phyloP scores from a whole-genome alignment of 2,113 vertebrate genomes.

The Zootoca vivipara region DNA sequence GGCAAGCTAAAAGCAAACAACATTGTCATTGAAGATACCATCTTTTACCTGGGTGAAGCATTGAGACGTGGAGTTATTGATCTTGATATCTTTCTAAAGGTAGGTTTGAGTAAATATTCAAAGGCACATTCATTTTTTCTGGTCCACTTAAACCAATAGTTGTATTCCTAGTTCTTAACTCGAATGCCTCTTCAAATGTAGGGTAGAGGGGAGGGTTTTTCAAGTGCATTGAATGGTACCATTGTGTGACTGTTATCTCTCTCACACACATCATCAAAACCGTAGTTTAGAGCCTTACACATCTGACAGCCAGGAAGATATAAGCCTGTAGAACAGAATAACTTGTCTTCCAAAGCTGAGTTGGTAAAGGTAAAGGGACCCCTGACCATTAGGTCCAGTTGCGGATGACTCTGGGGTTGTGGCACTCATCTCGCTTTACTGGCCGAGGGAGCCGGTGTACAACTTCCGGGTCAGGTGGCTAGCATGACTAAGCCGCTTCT shows the following conservation, averaged over 20 bases:
- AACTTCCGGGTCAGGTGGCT: too few relatives aligned
- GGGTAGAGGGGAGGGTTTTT: neutral
- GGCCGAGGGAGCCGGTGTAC: too few relatives aligned
- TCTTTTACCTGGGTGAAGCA: constrained; percentile 98
- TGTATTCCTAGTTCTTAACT: neutral
- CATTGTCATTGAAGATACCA: constrained; percentile 97
- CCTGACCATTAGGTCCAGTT: too few relatives aligned
- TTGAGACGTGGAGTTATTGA: constrained; percentile 95
- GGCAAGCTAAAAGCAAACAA: neutral
- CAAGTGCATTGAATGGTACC: too few relatives aligned
- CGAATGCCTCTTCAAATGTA: neutral
- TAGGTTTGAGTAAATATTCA: constrained; percentile 59
- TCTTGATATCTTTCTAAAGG: constrained; percentile 98
- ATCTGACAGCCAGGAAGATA: neutral
- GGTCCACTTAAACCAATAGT: neutral
- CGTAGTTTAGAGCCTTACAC: neutral
- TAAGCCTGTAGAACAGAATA: neutral
- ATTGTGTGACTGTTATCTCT: neutral
- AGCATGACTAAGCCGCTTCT: too few relatives aligned
- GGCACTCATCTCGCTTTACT: too few relatives aligned
- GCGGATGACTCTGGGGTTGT: too few relatives aligned
- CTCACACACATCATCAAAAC: neutral
- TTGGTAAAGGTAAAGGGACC: too few relatives aligned
- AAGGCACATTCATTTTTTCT: neutral
- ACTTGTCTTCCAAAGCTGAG: neutral